Evolutionary conservation across 2,888 invertebrate species (phyloP).

Genomic region (Cheilosia scutellata): DNA sequence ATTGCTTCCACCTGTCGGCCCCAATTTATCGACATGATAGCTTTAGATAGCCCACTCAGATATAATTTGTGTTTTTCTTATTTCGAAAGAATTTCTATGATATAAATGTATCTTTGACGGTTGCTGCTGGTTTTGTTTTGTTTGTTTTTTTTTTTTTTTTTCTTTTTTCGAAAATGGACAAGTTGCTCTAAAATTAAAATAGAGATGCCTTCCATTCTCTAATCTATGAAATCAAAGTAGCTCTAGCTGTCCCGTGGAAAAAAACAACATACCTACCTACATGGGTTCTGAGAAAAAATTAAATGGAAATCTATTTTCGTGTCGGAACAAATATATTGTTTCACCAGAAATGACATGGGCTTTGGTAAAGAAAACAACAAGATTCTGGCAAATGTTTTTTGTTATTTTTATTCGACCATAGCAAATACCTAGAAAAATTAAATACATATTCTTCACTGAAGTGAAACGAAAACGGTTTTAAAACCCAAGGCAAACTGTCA

Average conservation of each 20-base stretch:
- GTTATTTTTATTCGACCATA: not conserved
- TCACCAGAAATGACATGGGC: conserved; percentile 37
- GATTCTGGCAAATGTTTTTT: conserved; percentile 21
- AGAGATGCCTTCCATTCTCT: conserved; percentile 45
- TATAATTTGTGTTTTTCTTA: conserved; percentile 6
- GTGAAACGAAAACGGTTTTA: conserved; percentile 10
- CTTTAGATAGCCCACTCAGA: conserved; percentile 46
- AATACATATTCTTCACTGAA: conserved; percentile 1
- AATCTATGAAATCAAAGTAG: conserved; percentile 53
- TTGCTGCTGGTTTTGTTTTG: conserved; percentile 1
- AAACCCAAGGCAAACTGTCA: conserved; percentile 39
- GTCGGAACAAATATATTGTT: conserved; percentile 52
- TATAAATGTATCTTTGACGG: not conserved
- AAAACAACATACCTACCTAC: conserved; percentile 23
- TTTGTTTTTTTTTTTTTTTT: not conserved
- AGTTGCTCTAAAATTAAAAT: conserved; percentile 51
- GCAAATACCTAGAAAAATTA: conserved; percentile 9
- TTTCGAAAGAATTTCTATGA: conserved; percentile 11
- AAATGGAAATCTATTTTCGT: conserved; percentile 62
- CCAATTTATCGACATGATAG: conserved; percentile 50
- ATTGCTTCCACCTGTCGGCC: conserved; percentile 60
- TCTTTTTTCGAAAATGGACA: conserved; percentile 43
- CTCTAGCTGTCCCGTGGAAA: conserved; percentile 46
- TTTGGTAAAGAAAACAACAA: conserved; percentile 37
- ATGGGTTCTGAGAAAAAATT: conserved; percentile 29